phyloP scores from a whole-genome alignment of 2,113 vertebrate genomes.

The Zosterops hypoxanthus region DNA sequence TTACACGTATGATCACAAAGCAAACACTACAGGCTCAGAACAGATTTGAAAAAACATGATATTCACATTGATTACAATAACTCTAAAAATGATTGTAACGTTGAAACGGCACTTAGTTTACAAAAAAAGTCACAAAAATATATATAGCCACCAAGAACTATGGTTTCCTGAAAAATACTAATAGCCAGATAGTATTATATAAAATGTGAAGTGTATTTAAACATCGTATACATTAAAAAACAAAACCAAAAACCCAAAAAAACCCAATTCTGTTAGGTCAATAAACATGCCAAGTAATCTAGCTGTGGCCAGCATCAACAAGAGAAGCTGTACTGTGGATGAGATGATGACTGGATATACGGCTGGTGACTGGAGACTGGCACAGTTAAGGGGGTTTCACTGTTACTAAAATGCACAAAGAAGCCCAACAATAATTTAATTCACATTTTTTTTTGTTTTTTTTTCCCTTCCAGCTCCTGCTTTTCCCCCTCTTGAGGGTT shows the following conservation, averaged over 20 bases:
- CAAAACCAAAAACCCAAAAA: conserved; percentile 66
- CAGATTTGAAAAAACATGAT: conserved; percentile 80
- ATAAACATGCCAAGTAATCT: conserved; percentile 87
- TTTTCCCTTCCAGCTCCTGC: conserved; percentile 23
- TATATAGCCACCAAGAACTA: conserved; percentile 88
- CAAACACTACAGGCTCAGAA: conserved; percentile 86
- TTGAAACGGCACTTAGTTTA: conserved; percentile 93
- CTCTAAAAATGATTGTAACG: conserved; percentile 91
- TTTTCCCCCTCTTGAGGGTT: conserved; percentile 9
- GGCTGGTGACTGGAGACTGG: conserved; percentile 79
- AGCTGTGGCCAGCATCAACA: conserved; percentile 76
- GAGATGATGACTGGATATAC: conserved; percentile 74
- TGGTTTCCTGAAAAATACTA: conserved; percentile 87
- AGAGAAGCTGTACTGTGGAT: conserved; percentile 71
- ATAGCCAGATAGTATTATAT: conserved; percentile 89
- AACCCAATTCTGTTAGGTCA: conserved; percentile 75
- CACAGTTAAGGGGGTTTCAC: conserved; percentile 66
- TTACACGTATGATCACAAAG: conserved; percentile 83
- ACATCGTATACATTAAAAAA: conserved; percentile 83
- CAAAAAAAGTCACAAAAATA: conserved; percentile 97
- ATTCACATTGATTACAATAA: conserved; percentile 84
- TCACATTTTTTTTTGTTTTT: conserved; percentile 53
- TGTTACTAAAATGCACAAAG: conserved; percentile 64
- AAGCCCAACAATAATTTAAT: conserved; percentile 59
- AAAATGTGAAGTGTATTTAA: conserved; percentile 89